phyloP scores from a whole-genome alignment of 2,797 vertebrate genomes.

The Philypnodon macrostomus region DNA sequence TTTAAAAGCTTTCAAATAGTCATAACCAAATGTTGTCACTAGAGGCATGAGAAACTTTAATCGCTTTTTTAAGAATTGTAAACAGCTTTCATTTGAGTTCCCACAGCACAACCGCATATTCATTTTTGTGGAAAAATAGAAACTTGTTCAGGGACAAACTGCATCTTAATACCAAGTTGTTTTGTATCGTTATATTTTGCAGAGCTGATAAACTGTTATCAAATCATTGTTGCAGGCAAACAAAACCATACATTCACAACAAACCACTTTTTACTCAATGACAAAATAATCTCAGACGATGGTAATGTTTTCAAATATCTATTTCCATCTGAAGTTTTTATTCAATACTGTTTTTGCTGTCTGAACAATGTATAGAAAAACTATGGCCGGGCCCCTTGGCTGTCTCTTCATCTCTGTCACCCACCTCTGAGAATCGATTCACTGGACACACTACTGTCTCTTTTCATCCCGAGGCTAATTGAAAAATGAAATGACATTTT shows the following conservation, averaged over 20 bases:
- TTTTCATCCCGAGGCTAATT: slow-evolving; percentile 44
- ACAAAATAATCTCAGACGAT: background rate
- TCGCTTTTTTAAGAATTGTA: too few species aligned
- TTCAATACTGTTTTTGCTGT: slow-evolving; percentile 11
- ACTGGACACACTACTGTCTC: slow-evolving; percentile 39
- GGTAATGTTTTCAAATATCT: background rate
- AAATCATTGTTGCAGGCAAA: background rate
- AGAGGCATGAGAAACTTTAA: too few species aligned
- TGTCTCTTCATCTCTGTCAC: slow-evolving; percentile 41
- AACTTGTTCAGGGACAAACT: too few species aligned
- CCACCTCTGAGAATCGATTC: slow-evolving; percentile 44
- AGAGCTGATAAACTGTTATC: background rate
- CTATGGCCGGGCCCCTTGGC: slow-evolving; percentile 18
- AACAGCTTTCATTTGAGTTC: too few species aligned
- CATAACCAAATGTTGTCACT: too few species aligned
- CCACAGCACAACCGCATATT: too few species aligned
- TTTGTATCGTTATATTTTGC: too few species aligned
- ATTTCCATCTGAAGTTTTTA: slow-evolving; percentile 14
- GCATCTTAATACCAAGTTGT: too few species aligned
- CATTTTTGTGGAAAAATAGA: too few species aligned
- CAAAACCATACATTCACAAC: background rate
- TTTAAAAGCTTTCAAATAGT: too few species aligned
- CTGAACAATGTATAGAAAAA: slow-evolving; percentile 15
- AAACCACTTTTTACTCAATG: background rate
- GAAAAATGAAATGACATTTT: slow-evolving; percentile 44